These are phyloP conservation scores for Dynastes hyllus DNA, from an alignment of 2,888 invertebrate genomes.

Conservation along the genomic window DNA sequence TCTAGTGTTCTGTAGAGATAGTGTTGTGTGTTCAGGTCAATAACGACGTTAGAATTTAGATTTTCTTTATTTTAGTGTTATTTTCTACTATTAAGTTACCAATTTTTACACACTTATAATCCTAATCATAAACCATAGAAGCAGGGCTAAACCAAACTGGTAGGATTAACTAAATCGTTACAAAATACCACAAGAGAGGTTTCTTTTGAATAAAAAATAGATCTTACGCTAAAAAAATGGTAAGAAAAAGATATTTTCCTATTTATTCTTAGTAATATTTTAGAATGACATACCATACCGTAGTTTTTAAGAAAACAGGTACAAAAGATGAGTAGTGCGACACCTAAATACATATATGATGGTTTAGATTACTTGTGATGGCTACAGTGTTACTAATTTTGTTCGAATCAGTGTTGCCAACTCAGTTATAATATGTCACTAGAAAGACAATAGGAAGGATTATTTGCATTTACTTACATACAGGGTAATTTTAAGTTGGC, in stretches of 20 bases:
- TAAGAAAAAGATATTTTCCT: conserved; percentile 32
- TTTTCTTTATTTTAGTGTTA: conserved; percentile 40
- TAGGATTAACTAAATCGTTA: no score
- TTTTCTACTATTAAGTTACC: conserved; percentile 37
- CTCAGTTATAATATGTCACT: neutral
- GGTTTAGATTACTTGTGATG: conserved; percentile 60
- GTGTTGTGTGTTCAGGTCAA: conserved; percentile 48
- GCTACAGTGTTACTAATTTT: neutral
- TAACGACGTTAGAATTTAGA: conserved; percentile 35
- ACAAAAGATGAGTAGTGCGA: conserved; percentile 62
- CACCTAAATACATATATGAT: conserved; percentile 63
- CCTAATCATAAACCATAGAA: neutral
- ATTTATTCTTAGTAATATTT: conserved; percentile 40
- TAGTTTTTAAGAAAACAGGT: conserved; percentile 54
- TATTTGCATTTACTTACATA: conserved; percentile 10
- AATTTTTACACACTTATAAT: conserved; percentile 8
- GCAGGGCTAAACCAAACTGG: neutral
- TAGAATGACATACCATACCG: conserved; percentile 40
- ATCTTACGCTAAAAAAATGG: conserved; percentile 18
- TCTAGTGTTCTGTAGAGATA: conserved; percentile 53
- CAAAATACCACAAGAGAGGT: neutral
- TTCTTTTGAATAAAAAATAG: neutral
- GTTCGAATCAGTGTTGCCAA: conserved; percentile 11
- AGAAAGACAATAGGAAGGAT: neutral
- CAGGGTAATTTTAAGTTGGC: conserved; percentile 31